Evolutionary conservation across 2,113 vertebrate species (phyloP).

Genomic region (Mus musculus): DNA sequence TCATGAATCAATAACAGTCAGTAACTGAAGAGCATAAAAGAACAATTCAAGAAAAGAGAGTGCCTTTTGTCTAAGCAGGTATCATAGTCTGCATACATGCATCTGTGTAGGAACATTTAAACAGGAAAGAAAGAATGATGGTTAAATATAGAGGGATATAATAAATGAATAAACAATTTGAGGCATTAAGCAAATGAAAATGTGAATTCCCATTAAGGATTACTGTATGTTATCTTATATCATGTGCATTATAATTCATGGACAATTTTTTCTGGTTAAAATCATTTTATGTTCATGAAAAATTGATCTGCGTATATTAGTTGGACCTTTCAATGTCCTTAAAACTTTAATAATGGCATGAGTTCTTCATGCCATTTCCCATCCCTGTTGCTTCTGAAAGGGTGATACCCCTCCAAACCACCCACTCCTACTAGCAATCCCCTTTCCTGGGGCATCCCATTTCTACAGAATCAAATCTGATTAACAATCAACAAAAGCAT

Average conservation of each 20-base stretch:
- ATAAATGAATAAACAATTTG: conserved; percentile 74
- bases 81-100: conserved; percentile 86
- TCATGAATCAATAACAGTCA: conserved; percentile 90
- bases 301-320: conserved; percentile 53
- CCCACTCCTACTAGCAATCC: too few species aligned
- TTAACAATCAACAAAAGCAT: too few species aligned
- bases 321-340: conserved; percentile 64
- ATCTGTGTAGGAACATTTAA: conserved; percentile 73
- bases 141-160: conserved; percentile 59
- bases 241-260: background rate
- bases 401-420: too few species aligned
- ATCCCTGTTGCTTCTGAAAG: too few species aligned
- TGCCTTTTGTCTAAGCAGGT: conserved; percentile 85
- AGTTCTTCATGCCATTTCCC: background rate
- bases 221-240: background rate
- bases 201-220: background rate
- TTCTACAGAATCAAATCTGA: too few species aligned
- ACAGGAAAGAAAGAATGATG: background rate
- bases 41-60: conserved; percentile 89
- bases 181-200: conserved; percentile 81
- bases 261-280: background rate
- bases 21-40: conserved; percentile 85
- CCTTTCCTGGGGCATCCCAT: too few species aligned
- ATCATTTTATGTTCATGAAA: conserved; percentile 11
- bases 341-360: conserved; percentile 63